Evolutionary conservation across 2,888 invertebrate species (phyloP).

Genomic region (Dicranocentrus wangi): DNA sequence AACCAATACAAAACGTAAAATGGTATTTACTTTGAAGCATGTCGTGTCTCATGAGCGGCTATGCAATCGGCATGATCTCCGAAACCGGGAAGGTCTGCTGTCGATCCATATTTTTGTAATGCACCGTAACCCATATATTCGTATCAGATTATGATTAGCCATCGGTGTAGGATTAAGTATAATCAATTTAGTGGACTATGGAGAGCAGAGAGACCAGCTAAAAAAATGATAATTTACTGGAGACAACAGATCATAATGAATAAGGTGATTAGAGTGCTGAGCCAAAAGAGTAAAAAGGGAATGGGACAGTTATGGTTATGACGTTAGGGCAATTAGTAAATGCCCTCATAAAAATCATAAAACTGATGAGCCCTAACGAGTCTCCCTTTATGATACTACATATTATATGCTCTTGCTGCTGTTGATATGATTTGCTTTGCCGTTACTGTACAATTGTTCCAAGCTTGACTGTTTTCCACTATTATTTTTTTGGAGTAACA

Average conservation of each 20-base stretch:
- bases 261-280: constrained; percentile 55
- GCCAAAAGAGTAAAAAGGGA: constrained; percentile 19
- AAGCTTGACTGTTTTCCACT: background rate
- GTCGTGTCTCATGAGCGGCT: too few species aligned
- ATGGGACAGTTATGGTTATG: constrained; percentile 61
- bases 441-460: background rate
- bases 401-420: background rate
- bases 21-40: too few species aligned
- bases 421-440: background rate
- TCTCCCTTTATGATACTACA: constrained; percentile 34
- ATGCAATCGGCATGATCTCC: too few species aligned
- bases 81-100: too few species aligned
- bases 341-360: constrained; percentile 66
- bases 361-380: constrained; percentile 66
- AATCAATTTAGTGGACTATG: too few species aligned
- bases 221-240: constrained; percentile 40
- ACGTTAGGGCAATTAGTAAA: constrained; percentile 66
- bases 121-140: too few species aligned
- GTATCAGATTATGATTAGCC: too few species aligned
- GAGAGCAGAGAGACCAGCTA: too few species aligned
- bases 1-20: too few species aligned
- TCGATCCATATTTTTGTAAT: too few species aligned
- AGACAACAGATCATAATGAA: constrained; percentile 49
- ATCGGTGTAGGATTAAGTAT: too few species aligned
- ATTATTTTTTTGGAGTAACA: constrained; percentile 10